Conservation (phyloP, 2,888 invertebrate species). For the Xestia ashworthii region DNA sequence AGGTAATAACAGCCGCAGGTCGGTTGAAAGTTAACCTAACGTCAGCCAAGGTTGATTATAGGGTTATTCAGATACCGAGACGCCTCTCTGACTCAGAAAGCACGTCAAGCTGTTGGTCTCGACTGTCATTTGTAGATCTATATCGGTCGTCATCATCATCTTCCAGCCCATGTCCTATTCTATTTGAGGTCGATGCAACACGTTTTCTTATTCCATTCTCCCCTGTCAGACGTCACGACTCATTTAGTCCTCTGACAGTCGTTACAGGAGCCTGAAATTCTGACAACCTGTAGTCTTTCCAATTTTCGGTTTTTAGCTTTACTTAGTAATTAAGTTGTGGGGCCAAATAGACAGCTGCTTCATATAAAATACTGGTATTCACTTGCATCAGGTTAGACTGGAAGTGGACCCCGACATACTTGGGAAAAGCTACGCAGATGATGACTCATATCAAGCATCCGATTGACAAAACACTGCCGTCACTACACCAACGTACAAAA, state of each 20-base stretch:
- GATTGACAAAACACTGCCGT: neutral
- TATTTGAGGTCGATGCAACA: no score
- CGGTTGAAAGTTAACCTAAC: neutral
- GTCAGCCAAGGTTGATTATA: neutral
- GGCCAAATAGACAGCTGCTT: no score
- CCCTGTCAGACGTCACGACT: no score
- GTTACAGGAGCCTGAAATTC: neutral
- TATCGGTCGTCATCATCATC: no score
- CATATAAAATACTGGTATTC: neutral
- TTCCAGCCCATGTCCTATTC: no score
- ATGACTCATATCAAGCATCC: neutral
- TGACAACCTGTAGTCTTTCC: neutral
- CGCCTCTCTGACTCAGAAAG: neutral
- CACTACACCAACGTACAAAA: constrained; percentile 3
- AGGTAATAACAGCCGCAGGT: neutral
- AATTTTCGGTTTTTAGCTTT: neutral
- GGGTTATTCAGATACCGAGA: neutral
- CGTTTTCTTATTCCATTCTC: no score
- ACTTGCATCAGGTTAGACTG: neutral
- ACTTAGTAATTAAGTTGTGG: neutral
- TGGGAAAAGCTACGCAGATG: neutral
- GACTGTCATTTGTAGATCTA: neutral
- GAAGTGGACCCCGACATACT: neutral
- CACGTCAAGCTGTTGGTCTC: neutral
- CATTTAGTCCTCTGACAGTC: neutral